phyloP scores from a whole-genome alignment of 1,140 invertebrate genomes.

The Zeugodacus cucurbitae region DNA sequence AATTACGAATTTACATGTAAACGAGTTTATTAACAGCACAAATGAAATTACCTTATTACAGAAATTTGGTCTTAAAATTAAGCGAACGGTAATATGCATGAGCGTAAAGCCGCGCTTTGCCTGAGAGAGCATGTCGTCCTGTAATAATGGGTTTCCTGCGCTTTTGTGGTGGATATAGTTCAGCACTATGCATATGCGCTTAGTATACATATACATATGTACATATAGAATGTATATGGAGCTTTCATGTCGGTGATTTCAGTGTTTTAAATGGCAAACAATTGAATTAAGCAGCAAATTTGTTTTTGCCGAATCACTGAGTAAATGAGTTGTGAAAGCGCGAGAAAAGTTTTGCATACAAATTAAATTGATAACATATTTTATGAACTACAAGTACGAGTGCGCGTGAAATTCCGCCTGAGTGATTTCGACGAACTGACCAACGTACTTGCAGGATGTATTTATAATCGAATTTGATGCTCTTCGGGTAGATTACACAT shows the following conservation, averaged over 20 bases:
- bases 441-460: not conserved
- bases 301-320: not conserved
- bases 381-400: not conserved
- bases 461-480: not conserved
- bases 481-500: too few relatives aligned
- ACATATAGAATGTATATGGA: not conserved
- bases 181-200: not conserved
- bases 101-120: not conserved
- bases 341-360: not conserved
- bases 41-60: conserved; percentile 37
- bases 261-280: not conserved
- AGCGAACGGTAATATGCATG: not conserved
- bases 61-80: conserved; percentile 19
- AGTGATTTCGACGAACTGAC: not conserved
- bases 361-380: conserved; percentile 32
- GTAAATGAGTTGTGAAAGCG: conserved; percentile 11
- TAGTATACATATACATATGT: not conserved
- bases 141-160: not conserved
- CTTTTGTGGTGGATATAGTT: not conserved
- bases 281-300: conserved; percentile 19
- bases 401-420: not conserved
- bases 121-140: not conserved
- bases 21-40: conserved; percentile 36
- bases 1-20: conserved; percentile 38
- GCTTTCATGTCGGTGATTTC: not conserved